Evolutionary conservation across 2,113 vertebrate genomes (phyloP), one percentile per base, ranked within the genome.

Genomic region (Callocephalon fimbriatum): DNA sequence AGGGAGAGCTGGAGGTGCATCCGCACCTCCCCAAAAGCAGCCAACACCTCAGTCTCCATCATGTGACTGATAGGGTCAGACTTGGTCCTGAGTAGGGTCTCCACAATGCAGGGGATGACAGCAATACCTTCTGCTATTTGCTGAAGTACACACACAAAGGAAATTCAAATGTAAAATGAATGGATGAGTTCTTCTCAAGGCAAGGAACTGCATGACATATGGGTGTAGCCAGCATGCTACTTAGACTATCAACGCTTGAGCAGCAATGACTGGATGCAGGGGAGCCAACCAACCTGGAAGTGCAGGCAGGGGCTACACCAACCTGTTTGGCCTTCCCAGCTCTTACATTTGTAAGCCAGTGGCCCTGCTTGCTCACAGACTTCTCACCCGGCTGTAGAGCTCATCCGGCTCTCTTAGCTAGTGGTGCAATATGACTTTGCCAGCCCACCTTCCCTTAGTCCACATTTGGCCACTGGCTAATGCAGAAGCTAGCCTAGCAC

Each of bases 391-490:
- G 65, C 29, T 51, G 20, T 9, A 58, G 70, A 35, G 27, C 12
- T 37, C 58, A 54, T 27, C 17, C 65, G 90, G 45, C 61, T 38
- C 63, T 76, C 78, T 76, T 19, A 62, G 66, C 76, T 47, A 45
- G 38, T 3, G 6, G 8, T 4, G 1, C 2, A 2, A 50, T 10
- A 25, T 0, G 0, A 8, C 17, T 63, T 32, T 47, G 38, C n/a
- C 85, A 85, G 38, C 59, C 37, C 45, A 62, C 38, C 29, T 76
- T 40, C 20, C 18, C 53, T 53, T 23, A 56, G 0, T 7, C 42
- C 82, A 94, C 42, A 15, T 13, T 8, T 8, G 10, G 50, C 37
- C 38, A 66, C 47, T 3, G 9, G 62, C 42, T 63, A 32, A 18
- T 5, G 42, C 70, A 93, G 70, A 37, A 92, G 58, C 47, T 78